Evolutionary conservation across 30 jellyfish, hydroid and myxozoan species (phyloP), one percentile per base, ranked within the genome.

Genomic region (Rhopilema esculentum): DNA sequence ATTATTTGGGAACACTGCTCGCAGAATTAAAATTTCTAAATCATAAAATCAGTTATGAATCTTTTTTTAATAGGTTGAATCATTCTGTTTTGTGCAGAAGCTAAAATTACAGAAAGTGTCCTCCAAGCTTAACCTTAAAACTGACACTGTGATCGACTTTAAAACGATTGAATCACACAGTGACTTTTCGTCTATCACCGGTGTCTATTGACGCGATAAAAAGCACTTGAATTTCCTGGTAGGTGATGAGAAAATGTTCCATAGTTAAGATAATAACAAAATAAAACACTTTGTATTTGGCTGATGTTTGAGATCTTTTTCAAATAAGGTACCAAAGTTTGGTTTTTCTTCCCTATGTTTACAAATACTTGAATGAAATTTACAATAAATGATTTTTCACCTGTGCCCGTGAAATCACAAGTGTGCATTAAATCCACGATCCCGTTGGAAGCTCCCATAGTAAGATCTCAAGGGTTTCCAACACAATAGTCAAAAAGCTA

Each of bases 391-490:
- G 62, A 66, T 61, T 22, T 49, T 87, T 84, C 93, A 84, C 93
- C 93, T 84, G 93, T 84, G 93, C 32, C 8, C 25, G n/a, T 53
- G 28, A 21, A 71, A 51, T 71, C 87, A 71, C 93, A 72, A 84
- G 76, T 32, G 93, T 84, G 87, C 72, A 87, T 40, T 40, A 40
- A 40, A 12, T 40, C 57, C 57, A 40, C 57, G 12, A 6, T 40
- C 57, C 57, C 12, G 6, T 40, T 2, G 6, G 57, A 12, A 40
- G 12, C 57, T 40, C 57, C 57, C 12, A 40, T 40, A 40, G 57
- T 2, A 40, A 40, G 57, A 12, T 40, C 57, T 40, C 57, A 12
- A 6, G 57, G 57, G 57, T 40, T 40, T 40, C 6, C 57, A 40
- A 12, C 57, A 40, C 57, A 40, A 40, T n/a, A 40, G 57, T 12